phyloP scores from a whole-genome alignment of 2,113 vertebrate species.

The Fukomys damarensis region DNA sequence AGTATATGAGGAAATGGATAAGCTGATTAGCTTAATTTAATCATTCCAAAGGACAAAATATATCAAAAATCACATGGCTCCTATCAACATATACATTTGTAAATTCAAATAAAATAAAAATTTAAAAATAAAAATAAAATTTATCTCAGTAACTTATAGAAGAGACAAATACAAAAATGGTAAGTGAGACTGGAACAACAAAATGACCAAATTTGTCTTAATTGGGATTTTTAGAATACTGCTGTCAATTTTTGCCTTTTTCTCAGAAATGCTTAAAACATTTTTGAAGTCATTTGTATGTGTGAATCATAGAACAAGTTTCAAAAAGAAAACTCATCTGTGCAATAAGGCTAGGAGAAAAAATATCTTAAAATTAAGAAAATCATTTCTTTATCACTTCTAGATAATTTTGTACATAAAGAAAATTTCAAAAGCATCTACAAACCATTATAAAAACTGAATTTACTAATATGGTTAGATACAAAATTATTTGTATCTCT shows the following conservation, averaged over 20 bases:
- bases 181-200: not conserved
- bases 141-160: not conserved
- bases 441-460: constrained; percentile 20
- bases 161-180: not conserved
- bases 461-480: constrained; percentile 21
- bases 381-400: not conserved
- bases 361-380: not conserved
- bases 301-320: not conserved
- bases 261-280: not conserved
- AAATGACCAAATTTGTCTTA: not conserved
- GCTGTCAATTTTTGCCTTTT: not conserved
- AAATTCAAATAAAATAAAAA: not conserved
- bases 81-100: not conserved
- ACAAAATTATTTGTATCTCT: constrained; percentile 25
- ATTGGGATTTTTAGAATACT: not conserved
- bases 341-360: not conserved
- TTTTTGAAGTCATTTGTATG: not conserved
- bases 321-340: not conserved
- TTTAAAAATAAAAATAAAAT: not conserved
- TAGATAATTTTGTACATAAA: not conserved
- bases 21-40: not conserved
- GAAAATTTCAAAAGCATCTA: not conserved
- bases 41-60: not conserved
- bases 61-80: not conserved
- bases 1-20: not conserved